Base-by-base conservation (phyloP, 1,140 invertebrate species). In the Aradophagus sp. region DNA sequence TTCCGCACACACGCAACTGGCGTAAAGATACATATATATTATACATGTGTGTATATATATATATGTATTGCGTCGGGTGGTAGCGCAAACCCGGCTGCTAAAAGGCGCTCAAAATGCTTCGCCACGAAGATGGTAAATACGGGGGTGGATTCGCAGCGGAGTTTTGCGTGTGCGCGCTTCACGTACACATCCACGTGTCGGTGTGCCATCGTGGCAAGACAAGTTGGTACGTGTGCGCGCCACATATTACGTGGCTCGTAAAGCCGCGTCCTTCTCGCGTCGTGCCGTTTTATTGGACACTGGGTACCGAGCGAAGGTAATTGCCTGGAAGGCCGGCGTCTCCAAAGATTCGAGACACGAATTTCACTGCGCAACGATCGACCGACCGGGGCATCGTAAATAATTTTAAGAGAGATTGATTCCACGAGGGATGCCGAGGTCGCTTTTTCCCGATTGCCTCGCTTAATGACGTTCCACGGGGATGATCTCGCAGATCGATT, bases 281-380 rank as follows among this genome's bases (percentile, higher is more conserved):
- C 58, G 56, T 63, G 41, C 69, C 58, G 70, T 73, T 73, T 73
- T 73, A 67, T 80, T 75, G 78, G 78, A 79, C 76, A 80, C 73
- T 65, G 65, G 77, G 75, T 79, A 80, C 78, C 75, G 77, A 80
- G 66, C 78, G 76, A 62, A 77, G 78, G 77, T 75, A 78, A 80
- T 80, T 77, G 78, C 65, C 68, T 71, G 75, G 76, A 80, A 78
- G 75, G 65, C 44, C 69, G 58, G 45, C 70, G 63, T 67, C 70
- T 67, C 50, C 45, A 48, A 52, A 62, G 61, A 61, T 66, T 56
- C 62, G 50, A 63, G 62, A 67, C 61, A 42, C 55, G 55, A 72
- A 72, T 66, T 66, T 66, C 61, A 55, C 47, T 50, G 50, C 56
- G 20, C 32, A 55, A 62, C 61, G 55, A 62, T 66, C 69, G 47